These are phyloP conservation scores for Dione juno DNA, from an alignment of 2,888 invertebrate species.

Conservation along the genomic window DNA sequence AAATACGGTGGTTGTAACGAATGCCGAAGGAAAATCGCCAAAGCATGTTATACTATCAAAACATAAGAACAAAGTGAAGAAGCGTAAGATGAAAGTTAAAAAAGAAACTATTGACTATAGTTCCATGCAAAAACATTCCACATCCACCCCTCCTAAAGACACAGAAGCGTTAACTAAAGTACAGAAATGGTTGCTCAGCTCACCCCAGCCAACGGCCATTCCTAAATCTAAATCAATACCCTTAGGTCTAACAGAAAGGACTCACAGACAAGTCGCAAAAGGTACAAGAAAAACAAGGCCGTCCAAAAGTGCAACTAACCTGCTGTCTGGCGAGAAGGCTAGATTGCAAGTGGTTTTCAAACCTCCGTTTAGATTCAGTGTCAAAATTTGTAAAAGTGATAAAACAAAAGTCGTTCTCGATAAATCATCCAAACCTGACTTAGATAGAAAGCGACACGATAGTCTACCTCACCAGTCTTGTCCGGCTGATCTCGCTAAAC, in stretches of 20 bases:
- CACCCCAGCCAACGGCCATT: slow-evolving; percentile 85
- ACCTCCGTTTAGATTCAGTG: slow-evolving; percentile 93
- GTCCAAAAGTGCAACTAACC: slow-evolving; percentile 88
- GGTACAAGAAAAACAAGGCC: slow-evolving; percentile 81
- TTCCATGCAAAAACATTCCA: slow-evolving; percentile 85
- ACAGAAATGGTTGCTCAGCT: slow-evolving; percentile 92
- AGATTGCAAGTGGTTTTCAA: slow-evolving; percentile 93
- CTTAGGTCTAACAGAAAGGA: slow-evolving; percentile 85
- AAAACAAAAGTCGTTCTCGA: slow-evolving; percentile 86
- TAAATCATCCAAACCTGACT: slow-evolving; percentile 79
- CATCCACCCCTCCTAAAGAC: slow-evolving; percentile 79
- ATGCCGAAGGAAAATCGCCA: slow-evolving; percentile 83
- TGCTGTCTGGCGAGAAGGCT: slow-evolving; percentile 87
- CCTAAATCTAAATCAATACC: slow-evolving; percentile 94
- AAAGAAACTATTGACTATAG: slow-evolving; percentile 92
- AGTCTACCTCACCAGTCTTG: slow-evolving; percentile 54
- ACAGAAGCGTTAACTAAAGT: slow-evolving; percentile 88
- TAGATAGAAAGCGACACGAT: slow-evolving; percentile 71
- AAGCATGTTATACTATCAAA: slow-evolving; percentile 80
- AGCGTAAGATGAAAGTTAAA: slow-evolving; percentile 83
- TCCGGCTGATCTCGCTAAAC: slow-evolving; percentile 60
- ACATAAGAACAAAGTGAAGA: slow-evolving; percentile 78
- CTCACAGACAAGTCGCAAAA: slow-evolving; percentile 76
- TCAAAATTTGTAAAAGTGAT: slow-evolving; percentile 89
- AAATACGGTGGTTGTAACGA: slow-evolving; percentile 70